These are phyloP conservation scores for Cheilosia soror DNA, from an alignment of 2,888 invertebrate species.

Conservation along the genomic window DNA sequence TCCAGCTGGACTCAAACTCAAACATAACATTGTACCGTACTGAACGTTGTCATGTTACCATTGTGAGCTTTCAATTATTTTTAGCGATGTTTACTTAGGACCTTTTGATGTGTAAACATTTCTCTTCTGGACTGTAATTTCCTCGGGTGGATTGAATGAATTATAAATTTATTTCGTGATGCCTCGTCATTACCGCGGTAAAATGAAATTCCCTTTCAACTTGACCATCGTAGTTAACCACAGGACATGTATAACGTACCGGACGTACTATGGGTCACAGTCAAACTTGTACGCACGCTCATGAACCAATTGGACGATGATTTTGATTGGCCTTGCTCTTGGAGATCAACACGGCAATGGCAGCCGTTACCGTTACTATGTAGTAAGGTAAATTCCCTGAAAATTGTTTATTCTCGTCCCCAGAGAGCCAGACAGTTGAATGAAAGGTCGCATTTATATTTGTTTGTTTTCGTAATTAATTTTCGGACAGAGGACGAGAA, in stretches of 20 bases:
- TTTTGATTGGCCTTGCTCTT: constrained; percentile 66
- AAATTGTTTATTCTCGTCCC: constrained; percentile 62
- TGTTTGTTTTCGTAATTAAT: constrained; percentile 68
- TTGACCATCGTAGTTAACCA: constrained; percentile 54
- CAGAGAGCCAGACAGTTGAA: constrained; percentile 61
- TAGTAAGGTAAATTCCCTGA: constrained; percentile 30
- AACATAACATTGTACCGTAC: not conserved
- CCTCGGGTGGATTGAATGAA: constrained; percentile 35
- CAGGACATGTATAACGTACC: constrained; percentile 5
- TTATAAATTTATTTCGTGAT: constrained; percentile 65
- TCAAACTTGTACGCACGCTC: not conserved
- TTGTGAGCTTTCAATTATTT: constrained; percentile 64
- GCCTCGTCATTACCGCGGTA: constrained; percentile 53
- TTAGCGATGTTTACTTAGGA: constrained; percentile 62
- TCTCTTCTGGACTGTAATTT: constrained; percentile 30
- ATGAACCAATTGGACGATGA: constrained; percentile 32
- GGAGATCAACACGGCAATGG: not conserved
- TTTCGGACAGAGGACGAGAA: constrained; percentile 36
- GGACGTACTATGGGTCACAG: constrained; percentile 39
- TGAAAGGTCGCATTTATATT: constrained; percentile 64
- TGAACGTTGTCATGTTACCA: constrained; percentile 1
- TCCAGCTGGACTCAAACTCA: not conserved
- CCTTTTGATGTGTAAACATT: constrained; percentile 55
- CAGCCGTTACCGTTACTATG: not conserved
- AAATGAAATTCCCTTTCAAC: constrained; percentile 62